Conservation (phyloP, 2,113 vertebrate species). For the Pampusana beccarii region DNA sequence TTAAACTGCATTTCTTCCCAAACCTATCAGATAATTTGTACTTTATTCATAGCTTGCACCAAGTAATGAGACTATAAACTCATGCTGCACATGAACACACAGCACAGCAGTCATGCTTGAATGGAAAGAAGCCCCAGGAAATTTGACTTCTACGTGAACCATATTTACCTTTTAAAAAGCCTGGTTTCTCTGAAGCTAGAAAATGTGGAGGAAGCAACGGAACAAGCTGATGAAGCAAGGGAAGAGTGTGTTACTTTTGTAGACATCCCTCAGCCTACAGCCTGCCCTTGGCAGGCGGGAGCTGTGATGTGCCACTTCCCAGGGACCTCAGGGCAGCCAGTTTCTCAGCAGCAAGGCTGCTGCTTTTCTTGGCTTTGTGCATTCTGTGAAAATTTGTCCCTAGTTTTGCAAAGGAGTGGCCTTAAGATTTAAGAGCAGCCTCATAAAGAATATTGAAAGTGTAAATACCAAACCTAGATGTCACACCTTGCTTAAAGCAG, state of each 20-base stretch:
- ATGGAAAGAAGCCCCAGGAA: neutral
- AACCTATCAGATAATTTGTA: neutral
- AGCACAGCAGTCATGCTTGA: neutral
- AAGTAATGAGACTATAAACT: neutral
- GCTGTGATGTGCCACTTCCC: neutral
- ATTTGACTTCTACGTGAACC: neutral
- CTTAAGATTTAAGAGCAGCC: neutral
- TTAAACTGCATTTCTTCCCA: neutral
- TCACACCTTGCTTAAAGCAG: fast-evolving
- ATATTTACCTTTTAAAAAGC: neutral
- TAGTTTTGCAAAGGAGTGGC: neutral
- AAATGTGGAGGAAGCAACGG: neutral
- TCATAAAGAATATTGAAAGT: neutral
- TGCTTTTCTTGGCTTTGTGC: neutral
- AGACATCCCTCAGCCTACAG: neutral
- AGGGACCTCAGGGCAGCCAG: neutral
- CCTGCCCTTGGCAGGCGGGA: neutral
- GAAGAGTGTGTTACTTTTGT: neutral
- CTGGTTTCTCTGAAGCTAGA: neutral
- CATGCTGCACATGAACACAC: neutral
- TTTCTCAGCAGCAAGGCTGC: neutral
- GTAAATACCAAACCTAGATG: neutral
- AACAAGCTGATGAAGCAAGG: neutral
- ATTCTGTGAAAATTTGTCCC: neutral
- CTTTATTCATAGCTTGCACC: neutral